phyloP scores from a whole-genome alignment of 1,140 invertebrate species.

The Lycorma delicatula region DNA sequence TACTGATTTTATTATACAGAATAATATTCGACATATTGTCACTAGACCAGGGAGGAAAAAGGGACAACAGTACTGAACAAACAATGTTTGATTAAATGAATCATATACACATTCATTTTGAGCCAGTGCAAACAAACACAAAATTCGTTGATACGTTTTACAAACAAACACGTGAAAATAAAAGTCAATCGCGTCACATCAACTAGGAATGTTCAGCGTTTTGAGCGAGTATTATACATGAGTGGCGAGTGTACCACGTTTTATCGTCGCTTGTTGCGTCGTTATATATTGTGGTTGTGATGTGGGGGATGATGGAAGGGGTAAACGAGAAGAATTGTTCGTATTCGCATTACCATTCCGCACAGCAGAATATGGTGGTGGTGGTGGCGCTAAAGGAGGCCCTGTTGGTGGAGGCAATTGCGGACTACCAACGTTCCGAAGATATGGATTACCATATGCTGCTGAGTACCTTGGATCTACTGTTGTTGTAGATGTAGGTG shows the following conservation, averaged over 20 bases:
- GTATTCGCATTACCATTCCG: conserved; percentile 42
- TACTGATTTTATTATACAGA: too few species aligned
- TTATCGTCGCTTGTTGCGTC: conserved; percentile 41
- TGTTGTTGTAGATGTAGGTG: conserved; percentile 24
- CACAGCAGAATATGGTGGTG: conserved; percentile 53
- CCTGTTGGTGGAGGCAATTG: conserved; percentile 50
- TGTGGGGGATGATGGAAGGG: conserved; percentile 36
- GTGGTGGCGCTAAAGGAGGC: conserved; percentile 65
- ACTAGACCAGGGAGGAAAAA: neutral
- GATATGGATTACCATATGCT: conserved; percentile 80
- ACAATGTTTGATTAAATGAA: neutral
- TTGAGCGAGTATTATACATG: conserved; percentile 42
- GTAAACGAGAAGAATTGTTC: conserved; percentile 36
- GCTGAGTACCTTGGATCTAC: conserved; percentile 81
- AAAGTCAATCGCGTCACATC: conserved; percentile 9
- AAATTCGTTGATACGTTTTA: neutral
- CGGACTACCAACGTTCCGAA: conserved; percentile 50
- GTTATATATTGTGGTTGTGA: conserved; percentile 44
- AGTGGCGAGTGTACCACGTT: conserved; percentile 50
- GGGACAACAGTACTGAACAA: neutral
- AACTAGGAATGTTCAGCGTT: conserved; percentile 8
- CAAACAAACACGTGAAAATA: conserved; percentile 4
- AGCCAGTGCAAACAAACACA: neutral
- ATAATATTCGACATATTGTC: too few species aligned
- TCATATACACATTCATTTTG: neutral